Evolutionary conservation across 2,888 invertebrate genomes (phyloP).

Genomic region (Drosophila meridiana): DNA sequence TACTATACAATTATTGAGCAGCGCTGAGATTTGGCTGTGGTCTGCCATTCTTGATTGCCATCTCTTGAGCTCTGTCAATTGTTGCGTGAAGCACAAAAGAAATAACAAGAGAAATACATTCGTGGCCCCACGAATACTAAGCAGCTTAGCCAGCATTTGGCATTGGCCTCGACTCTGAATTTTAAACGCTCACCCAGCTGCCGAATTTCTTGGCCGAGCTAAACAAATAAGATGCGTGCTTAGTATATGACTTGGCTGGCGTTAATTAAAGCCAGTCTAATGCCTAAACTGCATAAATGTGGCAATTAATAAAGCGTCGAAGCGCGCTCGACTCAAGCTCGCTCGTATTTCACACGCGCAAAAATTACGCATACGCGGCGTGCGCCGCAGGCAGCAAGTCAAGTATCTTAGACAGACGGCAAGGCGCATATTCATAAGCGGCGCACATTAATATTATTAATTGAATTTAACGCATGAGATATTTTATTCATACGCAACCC

Average conservation of each 20-base stretch:
- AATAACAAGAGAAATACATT: slow-evolving; percentile 26
- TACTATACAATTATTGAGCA: slow-evolving; percentile 73
- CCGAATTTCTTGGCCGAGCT: slow-evolving; percentile 18
- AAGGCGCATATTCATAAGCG: slow-evolving; percentile 65
- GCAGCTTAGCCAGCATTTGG: slow-evolving; percentile 62
- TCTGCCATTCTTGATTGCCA: slow-evolving; percentile 60
- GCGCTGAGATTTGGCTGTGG: slow-evolving; percentile 54
- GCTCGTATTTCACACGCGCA: slow-evolving; percentile 10
- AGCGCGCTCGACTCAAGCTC: slow-evolving; percentile 12
- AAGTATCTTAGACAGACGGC: slow-evolving; percentile 47
- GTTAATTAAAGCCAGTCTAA: slow-evolving; percentile 57
- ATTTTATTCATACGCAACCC: slow-evolving; percentile 63
- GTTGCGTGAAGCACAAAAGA: slow-evolving; percentile 51
- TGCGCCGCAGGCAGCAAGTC: slow-evolving; percentile 50
- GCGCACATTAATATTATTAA: slow-evolving; percentile 76
- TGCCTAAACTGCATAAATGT: slow-evolving; percentile 65
- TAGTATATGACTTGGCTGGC: slow-evolving; percentile 22
- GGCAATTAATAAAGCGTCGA: slow-evolving; percentile 65
- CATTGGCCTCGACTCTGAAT: slow-evolving; percentile 49
- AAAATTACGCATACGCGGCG: slow-evolving; percentile 54
- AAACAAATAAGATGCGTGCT: slow-evolving; percentile 38
- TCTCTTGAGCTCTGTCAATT: slow-evolving; percentile 65
- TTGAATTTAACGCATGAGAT: slow-evolving; percentile 79
- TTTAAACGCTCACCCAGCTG: slow-evolving; percentile 44
- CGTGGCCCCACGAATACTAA: slow-evolving; percentile 63